These are phyloP conservation scores for Mormyrops boulengeri DNA, from an alignment of 2,797 vertebrate species.

Conservation along the genomic window DNA sequence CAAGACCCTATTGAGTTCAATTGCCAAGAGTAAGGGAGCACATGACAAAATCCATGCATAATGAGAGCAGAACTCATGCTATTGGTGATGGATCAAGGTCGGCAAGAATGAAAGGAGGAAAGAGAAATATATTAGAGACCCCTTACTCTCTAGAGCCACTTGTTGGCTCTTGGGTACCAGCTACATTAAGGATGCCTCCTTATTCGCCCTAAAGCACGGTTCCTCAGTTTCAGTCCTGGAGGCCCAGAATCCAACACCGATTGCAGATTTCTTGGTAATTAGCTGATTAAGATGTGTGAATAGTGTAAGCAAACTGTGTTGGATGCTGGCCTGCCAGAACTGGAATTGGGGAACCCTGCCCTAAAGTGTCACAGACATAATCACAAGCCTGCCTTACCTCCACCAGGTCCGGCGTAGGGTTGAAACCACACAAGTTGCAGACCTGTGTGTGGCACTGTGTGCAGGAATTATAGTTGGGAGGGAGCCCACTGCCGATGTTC, in stretches of 20 bases:
- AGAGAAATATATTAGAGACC: background rate
- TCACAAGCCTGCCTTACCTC: slow-evolving; percentile 73
- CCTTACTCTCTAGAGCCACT: background rate
- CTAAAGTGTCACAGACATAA: background rate
- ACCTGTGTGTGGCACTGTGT: slow-evolving; percentile 88
- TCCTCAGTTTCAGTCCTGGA: background rate
- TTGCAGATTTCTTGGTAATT: background rate
- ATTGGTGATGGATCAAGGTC: background rate
- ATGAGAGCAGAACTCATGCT: background rate
- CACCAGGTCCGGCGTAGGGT: slow-evolving; percentile 89
- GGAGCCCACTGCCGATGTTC: slow-evolving; percentile 74
- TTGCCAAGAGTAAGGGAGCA: background rate
- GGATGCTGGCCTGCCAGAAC: background rate
- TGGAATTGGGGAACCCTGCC: background rate
- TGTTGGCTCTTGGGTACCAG: background rate
- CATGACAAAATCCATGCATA: background rate
- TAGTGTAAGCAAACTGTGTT: background rate
- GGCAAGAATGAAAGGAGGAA: background rate
- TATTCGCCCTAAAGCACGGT: background rate
- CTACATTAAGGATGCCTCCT: background rate
- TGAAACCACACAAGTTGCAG: slow-evolving; percentile 98
- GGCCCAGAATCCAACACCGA: background rate
- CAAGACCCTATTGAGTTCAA: background rate
- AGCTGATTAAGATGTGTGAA: background rate
- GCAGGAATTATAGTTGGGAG: slow-evolving; percentile 90